Evolutionary conservation across 2,113 vertebrate genomes (phyloP).

Genomic region (Ceyx margarethae): DNA sequence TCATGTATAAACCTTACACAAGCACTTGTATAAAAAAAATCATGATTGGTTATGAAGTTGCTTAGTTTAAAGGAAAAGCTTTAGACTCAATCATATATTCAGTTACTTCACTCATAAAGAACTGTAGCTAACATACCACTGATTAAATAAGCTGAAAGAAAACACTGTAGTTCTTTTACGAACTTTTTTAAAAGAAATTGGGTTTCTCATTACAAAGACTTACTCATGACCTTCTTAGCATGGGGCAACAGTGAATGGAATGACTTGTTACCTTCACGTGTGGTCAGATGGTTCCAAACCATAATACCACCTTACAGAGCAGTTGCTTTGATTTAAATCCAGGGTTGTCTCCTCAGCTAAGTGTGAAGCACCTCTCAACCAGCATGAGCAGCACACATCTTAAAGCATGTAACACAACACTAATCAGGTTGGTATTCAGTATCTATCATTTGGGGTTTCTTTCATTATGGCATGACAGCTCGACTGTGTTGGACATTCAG

Average conservation of each 20-base stretch:
- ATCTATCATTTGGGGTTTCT: constrained; percentile 4
- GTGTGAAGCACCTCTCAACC: not conserved
- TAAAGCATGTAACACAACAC: not conserved
- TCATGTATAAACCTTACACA: not conserved
- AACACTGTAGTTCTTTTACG: not conserved
- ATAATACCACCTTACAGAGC: not conserved
- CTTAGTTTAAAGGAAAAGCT: not conserved
- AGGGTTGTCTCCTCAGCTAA: not conserved
- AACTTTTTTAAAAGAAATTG: not conserved
- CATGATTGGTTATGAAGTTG: not conserved
- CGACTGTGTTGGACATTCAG: not conserved
- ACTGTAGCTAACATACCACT: not conserved
- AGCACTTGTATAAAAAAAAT: not conserved
- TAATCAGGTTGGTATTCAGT: constrained; percentile 7
- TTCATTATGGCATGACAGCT: not conserved
- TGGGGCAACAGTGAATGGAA: not conserved
- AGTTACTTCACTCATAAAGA: not conserved
- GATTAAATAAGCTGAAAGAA: not conserved
- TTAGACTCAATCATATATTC: not conserved
- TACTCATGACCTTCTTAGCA: not conserved
- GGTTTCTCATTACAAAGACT: not conserved
- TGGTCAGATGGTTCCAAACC: not conserved
- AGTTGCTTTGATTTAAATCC: not conserved
- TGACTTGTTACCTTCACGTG: not conserved
- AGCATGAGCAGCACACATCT: not conserved